Evolutionary conservation across 1,140 invertebrate species (phyloP), one percentile per base, ranked within the genome.

Genomic region (Leptinotarsa lineolata): DNA sequence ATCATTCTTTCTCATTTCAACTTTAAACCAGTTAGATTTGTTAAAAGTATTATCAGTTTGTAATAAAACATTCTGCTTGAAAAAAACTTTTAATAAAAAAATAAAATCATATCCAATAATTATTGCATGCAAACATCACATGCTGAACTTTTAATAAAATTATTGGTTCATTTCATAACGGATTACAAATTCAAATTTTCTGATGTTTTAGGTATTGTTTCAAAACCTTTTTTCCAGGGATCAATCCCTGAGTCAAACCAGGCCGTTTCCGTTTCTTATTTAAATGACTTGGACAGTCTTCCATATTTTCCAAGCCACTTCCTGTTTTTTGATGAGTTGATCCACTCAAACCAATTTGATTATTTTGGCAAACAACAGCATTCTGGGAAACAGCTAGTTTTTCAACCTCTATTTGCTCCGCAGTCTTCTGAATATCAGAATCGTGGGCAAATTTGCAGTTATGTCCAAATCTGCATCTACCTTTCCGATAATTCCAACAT

Each of bases 361-460:
- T 39, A 65, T 20, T 68, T 72, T 87, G 85, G 69, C 85, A 87
- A 61, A 88, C 83, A 12, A 86, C 46, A 39, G 84, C 86, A 79
- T 87, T 86, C 67, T 85, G 83, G 54, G 88, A 86, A 77, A 86
- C 80, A 22, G 54, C 2, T 68, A 45, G 13, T 24, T 70, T 74
- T 71, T 75, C 64, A 20, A 77, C 88, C 72, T 89, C 86, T 44
- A 90, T 79, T 78, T 90, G 88, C 54, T 88, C 85, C 64, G 85
- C 80, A 63, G 85, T 86, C 72, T 87, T 88, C 79, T 90, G 90
- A 59, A 95, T 85, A 85, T 96, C 94, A 0, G 94, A 93, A 80
- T 96, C 95, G 85, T 98, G 96, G 3, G 94, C 94, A 86, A 92
- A 98, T 72, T 93, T 94, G 82, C 96, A 98, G 75, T 95, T 96